Conservation (phyloP, 1,140 invertebrate genomes). For the Eubasilissa regina region DNA sequence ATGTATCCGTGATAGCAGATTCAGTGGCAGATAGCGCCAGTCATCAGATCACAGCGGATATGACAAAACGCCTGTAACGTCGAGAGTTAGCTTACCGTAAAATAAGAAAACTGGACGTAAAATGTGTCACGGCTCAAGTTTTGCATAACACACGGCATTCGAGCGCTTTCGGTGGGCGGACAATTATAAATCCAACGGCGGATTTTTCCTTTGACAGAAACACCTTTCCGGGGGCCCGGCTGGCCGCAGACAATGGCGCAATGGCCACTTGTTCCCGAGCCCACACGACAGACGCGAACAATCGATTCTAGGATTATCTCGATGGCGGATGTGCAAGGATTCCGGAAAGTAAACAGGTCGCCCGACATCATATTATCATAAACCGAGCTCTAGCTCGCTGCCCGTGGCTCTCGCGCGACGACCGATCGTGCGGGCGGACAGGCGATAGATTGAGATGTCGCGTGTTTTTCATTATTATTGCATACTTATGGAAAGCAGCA, state of each 20-base stretch:
- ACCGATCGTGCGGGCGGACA: slow-evolving; percentile 33
- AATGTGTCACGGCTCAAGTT: slow-evolving; percentile 42
- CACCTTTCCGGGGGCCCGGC: slow-evolving; percentile 11
- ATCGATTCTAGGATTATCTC: background rate
- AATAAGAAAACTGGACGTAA: slow-evolving; percentile 31
- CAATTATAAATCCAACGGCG: slow-evolving; percentile 5
- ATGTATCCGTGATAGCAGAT: background rate
- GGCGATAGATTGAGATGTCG: slow-evolving; percentile 30
- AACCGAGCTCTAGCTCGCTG: background rate
- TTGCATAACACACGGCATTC: slow-evolving; percentile 16
- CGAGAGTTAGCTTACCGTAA: background rate
- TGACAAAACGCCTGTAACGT: slow-evolving; percentile 18
- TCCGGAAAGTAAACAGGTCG: background rate
- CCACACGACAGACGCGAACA: background rate
- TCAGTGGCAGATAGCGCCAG: background rate
- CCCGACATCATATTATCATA: background rate
- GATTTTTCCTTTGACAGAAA: background rate
- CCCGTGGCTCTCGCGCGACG: background rate
- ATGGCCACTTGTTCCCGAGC: background rate
- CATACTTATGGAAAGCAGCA: slow-evolving; percentile 28
- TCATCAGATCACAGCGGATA: background rate
- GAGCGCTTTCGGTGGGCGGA: slow-evolving; percentile 20
- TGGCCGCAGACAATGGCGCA: background rate
- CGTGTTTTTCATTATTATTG: slow-evolving; percentile 21
- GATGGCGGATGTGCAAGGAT: background rate